These are phyloP conservation scores for Zapornia atra DNA, from an alignment of 2,113 vertebrate species.

Conservation along the genomic window DNA sequence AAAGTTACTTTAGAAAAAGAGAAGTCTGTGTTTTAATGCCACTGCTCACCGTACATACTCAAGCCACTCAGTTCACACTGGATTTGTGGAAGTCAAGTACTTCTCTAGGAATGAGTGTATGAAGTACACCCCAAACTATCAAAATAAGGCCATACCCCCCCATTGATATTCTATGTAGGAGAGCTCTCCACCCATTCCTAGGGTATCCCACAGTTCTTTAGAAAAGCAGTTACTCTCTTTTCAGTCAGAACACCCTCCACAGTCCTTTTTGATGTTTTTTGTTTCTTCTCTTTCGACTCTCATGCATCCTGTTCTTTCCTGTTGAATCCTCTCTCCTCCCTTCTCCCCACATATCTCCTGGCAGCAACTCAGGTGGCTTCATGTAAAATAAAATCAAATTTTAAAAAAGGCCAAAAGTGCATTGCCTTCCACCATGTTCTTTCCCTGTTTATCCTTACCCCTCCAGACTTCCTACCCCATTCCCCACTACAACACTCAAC, in stretches of 20 bases:
- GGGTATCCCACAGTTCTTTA: not conserved
- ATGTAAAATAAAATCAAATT: not conserved
- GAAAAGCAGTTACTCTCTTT: not conserved
- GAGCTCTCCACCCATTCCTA: not conserved
- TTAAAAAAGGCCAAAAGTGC: accelerated
- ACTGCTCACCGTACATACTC: not conserved
- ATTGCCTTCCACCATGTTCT: not conserved
- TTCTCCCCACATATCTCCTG: not conserved
- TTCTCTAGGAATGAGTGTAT: not conserved
- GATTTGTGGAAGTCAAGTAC: not conserved
- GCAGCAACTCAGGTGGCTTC: not conserved
- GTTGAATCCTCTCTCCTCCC: not conserved
- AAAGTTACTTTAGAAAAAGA: not conserved
- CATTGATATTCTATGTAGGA: not conserved
- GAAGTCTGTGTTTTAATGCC: not conserved
- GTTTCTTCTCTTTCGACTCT: not conserved
- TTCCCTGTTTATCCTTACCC: not conserved
- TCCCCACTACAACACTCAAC: not conserved
- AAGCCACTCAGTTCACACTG: not conserved
- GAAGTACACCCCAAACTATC: not conserved
- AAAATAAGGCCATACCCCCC: not conserved
- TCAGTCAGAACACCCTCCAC: not conserved
- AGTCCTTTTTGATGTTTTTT: not conserved
- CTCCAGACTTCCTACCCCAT: not conserved
- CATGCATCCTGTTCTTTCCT: not conserved